Base-by-base conservation (phyloP, 2,113 vertebrate species). In the Hippocampus zosterae region DNA sequence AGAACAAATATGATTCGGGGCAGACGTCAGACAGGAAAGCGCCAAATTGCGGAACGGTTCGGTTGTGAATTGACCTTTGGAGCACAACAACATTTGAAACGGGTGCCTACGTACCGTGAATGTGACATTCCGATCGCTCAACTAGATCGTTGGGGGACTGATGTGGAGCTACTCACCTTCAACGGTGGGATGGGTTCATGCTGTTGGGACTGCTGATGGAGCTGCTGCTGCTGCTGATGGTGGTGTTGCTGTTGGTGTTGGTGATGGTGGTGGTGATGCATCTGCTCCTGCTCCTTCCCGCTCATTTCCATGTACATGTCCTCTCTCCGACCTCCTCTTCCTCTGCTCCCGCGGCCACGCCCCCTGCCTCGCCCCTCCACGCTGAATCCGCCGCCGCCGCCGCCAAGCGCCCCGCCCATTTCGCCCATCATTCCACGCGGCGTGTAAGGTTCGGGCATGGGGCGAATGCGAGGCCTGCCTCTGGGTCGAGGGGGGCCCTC, bases 401-500 rank as follows among this genome's bases (percentile, higher is more conserved):
- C 82, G 56, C 84, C 88, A 3, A 76, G 72, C 6, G 80, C 65
- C 41, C 84, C 74, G 60, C 89, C 87, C 84, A 90, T 76, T 52
- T 94, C 92, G 62, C 91, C 78, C 88, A 92, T 69, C 90, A 89
- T 89, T 64, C 88, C 76, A 74, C 91, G 53, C 33, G 93, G 88
- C 21, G 89, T 90, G 70, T 90, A 91, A 0, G 95, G 92, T 13
- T 93, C 94, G 0, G 93, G 93, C 86, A 96, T 85, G 0, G 95
- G 96, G 13, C 96, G 93, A 70, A 96, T 98, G 3, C 95, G 89
- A 1, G 95, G 95, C 11, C 95, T 84, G 0, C 96, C 96, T 12
- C 95, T 86, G 0, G 96, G 95, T 5, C 95, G 80, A 0, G 96
- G 96, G 0, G 96, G 96, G 0, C 95, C 95, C 0, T 97, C 95